Conservation (phyloP, 2,113 vertebrate species). For the Carlito syrichta region DNA sequence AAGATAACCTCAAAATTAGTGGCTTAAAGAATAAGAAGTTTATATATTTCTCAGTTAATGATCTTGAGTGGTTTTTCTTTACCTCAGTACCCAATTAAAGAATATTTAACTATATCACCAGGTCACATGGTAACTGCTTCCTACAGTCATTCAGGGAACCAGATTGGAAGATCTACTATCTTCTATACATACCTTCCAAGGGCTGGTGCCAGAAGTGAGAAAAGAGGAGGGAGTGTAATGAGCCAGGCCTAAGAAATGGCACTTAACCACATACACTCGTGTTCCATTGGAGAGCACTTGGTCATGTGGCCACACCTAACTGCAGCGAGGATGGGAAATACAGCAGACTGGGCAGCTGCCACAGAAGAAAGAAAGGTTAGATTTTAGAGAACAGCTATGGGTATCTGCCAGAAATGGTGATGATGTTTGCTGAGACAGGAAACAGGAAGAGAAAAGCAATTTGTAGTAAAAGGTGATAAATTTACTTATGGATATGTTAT, state of each 20-base stretch:
- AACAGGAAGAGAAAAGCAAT: not conserved
- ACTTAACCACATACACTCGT: not conserved
- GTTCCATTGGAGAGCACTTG: not conserved
- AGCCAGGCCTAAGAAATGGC: not conserved
- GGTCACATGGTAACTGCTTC: not conserved
- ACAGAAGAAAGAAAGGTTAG: not conserved
- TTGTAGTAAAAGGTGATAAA: not conserved
- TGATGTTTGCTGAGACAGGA: not conserved
- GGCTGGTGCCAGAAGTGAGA: not conserved
- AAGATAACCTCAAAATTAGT: not conserved
- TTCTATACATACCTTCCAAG: not conserved
- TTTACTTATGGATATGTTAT: too few species aligned
- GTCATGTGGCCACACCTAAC: not conserved
- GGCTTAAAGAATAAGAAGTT: not conserved
- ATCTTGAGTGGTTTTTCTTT: conserved; percentile 20
- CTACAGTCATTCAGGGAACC: not conserved
- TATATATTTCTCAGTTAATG: not conserved
- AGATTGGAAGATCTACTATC: not conserved
- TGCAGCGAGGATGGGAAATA: not conserved
- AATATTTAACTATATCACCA: conserved; percentile 13
- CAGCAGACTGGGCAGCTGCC: not conserved
- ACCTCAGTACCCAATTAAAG: not conserved
- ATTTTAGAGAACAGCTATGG: not conserved
- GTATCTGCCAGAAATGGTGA: not conserved
- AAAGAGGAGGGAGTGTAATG: not conserved